Evolutionary conservation across 2,113 vertebrate species (phyloP).

Genomic region (Chaetodon auriga): DNA sequence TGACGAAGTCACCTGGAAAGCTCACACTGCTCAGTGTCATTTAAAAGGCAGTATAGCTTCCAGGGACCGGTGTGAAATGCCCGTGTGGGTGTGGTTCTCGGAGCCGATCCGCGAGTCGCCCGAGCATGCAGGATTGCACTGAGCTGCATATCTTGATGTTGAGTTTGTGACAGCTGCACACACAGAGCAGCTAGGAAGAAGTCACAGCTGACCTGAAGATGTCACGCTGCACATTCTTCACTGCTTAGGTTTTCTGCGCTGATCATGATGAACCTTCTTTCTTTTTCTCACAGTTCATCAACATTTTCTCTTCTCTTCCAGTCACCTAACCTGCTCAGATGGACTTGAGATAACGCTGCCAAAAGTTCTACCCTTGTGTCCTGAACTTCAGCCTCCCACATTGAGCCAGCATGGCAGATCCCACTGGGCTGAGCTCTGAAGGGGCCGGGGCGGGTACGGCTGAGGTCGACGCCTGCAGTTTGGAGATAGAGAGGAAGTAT

Average conservation of each 20-base stretch:
- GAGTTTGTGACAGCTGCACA: slow-evolving; percentile 45
- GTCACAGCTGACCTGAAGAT: slow-evolving; percentile 58
- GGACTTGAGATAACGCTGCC: slow-evolving; percentile 74
- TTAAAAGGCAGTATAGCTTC: too few relatives aligned
- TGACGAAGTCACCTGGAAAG: too few relatives aligned
- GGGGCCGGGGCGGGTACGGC: slow-evolving; percentile 65
- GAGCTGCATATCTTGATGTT: slow-evolving; percentile 11
- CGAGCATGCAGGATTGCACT: neutral
- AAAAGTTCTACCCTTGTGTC: slow-evolving; percentile 8
- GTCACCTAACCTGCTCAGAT: slow-evolving; percentile 62
- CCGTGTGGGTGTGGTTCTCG: too few relatives aligned
- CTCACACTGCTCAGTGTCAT: too few relatives aligned
- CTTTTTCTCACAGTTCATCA: neutral
- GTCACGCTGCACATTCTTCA: slow-evolving; percentile 43
- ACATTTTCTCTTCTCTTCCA: slow-evolving; percentile 38
- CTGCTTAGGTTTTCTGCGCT: neutral
- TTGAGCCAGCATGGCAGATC: slow-evolving; percentile 78
- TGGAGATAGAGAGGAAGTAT: slow-evolving; percentile 85
- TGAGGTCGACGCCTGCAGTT: slow-evolving; percentile 81
- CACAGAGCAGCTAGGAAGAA: slow-evolving; percentile 23
- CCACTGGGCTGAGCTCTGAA: slow-evolving; percentile 78
- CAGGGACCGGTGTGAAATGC: too few relatives aligned
- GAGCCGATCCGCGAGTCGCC: neutral
- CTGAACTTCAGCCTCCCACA: slow-evolving; percentile 26
- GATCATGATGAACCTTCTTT: too few relatives aligned